Base-by-base conservation (phyloP, 2,888 invertebrate species). In the Dicyrtomina minuta region DNA sequence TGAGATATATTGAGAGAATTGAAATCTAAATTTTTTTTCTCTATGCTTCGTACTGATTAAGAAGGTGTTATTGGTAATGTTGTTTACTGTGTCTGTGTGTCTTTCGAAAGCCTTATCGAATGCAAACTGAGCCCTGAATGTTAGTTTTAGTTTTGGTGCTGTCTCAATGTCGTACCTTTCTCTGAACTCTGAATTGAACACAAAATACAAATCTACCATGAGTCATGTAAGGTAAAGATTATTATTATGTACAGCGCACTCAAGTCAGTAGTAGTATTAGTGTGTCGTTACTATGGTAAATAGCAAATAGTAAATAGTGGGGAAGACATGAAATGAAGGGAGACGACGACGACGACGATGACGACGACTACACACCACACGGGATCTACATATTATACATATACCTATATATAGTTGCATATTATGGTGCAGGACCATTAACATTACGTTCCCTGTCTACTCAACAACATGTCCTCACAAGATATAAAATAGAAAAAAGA, bases 151-250 rank as follows among this genome's bases (percentile, higher is more conserved):
- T 20, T 22, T 58, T 59, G 59, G 41, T 59, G 39, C 39, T 59
- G 59, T 41, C 59, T 27, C 59, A 59, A 59, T 59, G 59, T 41
- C 59, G 59, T 41, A 41, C 59, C 59, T 59, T 59, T 59, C 59
- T 59, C 59, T 43, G 33, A 33, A 33, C 59, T 59, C 59, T 43
- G 33, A 33, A 33, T 33, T 33, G 33, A 33, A 56, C 56, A 56
- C 12, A 15, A 56, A 56, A 33, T 12, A 24, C 33, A 51, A 51
- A 33, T 56, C 13, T 56, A 56, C 27, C 56, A 56, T 56, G 56
- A 56, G 56, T 56, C 56, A 56, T 26, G 27, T 56, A 24, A 56
- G 56, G 56, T 13, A 26, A 53, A 20, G 51, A 51, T n/a, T 13
- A n/a, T 51, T 51, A 43, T 43, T 43, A 43, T 43, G 10, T 13